Conservation (phyloP, 1,140 invertebrate species). For the Euschistus heros region DNA sequence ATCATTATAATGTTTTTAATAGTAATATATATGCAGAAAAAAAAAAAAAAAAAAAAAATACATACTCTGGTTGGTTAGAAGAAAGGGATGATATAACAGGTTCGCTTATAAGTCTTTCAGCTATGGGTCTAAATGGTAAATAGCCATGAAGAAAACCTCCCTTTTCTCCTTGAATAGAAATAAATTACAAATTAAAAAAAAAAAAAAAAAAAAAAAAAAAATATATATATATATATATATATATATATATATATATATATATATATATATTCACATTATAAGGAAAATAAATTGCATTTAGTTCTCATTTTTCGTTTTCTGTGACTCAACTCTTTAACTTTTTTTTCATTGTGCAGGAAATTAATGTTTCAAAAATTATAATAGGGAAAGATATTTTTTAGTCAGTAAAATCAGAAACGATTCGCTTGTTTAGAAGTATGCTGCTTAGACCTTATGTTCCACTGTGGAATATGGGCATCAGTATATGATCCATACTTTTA, state of each 20-base stretch:
- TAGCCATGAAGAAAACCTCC: conserved; percentile 47
- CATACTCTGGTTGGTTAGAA: conserved; percentile 21
- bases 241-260: conserved; percentile 1
- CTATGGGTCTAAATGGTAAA: conserved; percentile 46
- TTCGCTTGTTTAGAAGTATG: too few relatives aligned
- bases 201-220: neutral
- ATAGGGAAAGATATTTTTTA: too few relatives aligned
- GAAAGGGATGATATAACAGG: conserved; percentile 22
- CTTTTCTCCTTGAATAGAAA: neutral
- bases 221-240: neutral
- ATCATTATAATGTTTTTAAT: too few relatives aligned
- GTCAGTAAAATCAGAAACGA: too few relatives aligned
- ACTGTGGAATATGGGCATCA: too few relatives aligned
- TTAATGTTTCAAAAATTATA: too few relatives aligned
- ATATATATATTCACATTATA: neutral
- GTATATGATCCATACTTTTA: too few relatives aligned
- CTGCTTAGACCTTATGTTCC: too few relatives aligned
- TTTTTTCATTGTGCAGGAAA: too few relatives aligned
- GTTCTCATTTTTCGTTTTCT: too few relatives aligned
- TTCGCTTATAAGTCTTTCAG: conserved; percentile 56
- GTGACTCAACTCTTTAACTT: too few relatives aligned
- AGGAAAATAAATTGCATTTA: neutral
- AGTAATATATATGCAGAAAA: too few relatives aligned
- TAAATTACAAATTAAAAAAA: neutral
- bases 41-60: conserved; percentile 20